phyloP scores from a whole-genome alignment of 2,888 invertebrate genomes.

The Girardia tigrina region DNA sequence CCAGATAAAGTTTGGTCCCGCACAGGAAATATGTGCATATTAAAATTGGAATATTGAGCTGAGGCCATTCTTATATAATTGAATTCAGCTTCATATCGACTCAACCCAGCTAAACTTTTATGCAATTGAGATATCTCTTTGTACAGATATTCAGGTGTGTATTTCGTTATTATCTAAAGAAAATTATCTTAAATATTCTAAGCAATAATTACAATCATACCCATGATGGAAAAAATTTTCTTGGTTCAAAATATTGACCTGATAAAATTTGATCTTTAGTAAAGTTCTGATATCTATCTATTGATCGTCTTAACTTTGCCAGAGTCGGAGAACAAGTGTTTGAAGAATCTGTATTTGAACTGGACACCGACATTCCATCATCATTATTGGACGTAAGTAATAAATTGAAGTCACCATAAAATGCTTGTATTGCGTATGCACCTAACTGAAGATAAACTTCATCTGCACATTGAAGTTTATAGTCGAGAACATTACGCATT shows the following conservation, averaged over 20 bases:
- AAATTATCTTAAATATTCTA: not conserved
- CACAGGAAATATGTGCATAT: not conserved
- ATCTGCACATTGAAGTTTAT: conserved; percentile 2
- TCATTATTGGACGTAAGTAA: not conserved
- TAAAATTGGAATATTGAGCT: not conserved
- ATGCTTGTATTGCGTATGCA: not conserved
- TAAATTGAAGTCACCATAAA: not conserved
- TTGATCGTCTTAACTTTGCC: not conserved
- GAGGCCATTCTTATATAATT: conserved; percentile 12
- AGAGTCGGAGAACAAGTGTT: not conserved
- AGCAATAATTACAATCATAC: not conserved
- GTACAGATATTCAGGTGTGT: not conserved
- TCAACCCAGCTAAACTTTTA: not conserved
- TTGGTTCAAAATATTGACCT: not conserved
- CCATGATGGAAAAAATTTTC: conserved; percentile 10
- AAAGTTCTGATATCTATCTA: conserved; percentile 12
- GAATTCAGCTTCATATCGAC: not conserved
- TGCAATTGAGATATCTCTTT: conserved; percentile 4
- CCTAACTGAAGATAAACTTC: conserved; percentile 5
- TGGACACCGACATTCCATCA: not conserved
- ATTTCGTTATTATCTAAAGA: not conserved
- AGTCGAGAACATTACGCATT: not conserved
- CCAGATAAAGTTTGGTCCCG: not conserved
- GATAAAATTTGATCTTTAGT: not conserved
- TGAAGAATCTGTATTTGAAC: not conserved